Percentiles rank a stretch among this genome's conserved stretches.
These are phyloP conservation scores for Cercopithecus mitis DNA, from an alignment of 2,797 vertebrate species.

Conservation along the genomic window DNA sequence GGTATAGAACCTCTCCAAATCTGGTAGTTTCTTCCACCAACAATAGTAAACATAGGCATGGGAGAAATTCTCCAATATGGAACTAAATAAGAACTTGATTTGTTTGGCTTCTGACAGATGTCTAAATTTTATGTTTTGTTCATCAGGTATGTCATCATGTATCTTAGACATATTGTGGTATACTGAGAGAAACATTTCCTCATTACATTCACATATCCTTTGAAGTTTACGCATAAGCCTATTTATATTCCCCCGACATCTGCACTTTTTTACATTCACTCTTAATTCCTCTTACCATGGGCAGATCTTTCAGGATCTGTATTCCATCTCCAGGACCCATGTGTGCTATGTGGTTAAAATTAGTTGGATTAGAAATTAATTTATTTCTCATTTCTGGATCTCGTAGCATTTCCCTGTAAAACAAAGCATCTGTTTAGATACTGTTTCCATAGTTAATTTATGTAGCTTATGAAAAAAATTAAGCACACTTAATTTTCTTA, in stretches of 20 bases:
- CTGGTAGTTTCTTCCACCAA: not conserved
- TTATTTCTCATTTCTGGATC: conserved; percentile 99
- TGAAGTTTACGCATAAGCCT: not conserved
- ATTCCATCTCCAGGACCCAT: conserved; percentile 99
- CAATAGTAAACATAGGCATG: not conserved
- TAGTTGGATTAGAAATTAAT: conserved; percentile 98
- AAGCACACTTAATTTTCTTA: conserved; percentile 50
- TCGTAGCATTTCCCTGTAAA: conserved; percentile 96
- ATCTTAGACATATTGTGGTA: not conserved
- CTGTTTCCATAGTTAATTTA: not conserved
- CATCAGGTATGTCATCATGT: not conserved
- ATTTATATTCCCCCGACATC: not conserved
- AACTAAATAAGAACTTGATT: not conserved
- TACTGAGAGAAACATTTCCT: not conserved
- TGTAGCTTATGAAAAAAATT: conserved; percentile 48
- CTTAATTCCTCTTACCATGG: conserved; percentile 90
- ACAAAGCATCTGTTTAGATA: conserved; percentile 80
- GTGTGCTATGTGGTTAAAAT: conserved; percentile 99
- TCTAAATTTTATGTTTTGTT: not conserved
- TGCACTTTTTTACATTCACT: not conserved
- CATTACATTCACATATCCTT: not conserved
- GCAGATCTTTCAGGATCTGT: conserved; percentile 98
- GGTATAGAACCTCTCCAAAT: not conserved
- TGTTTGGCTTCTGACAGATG: not conserved
- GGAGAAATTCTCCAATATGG: not conserved